Percentiles rank a stretch among this genome's conserved stretches.
These are phyloP conservation scores for Sesia bembeciformis DNA, from an alignment of 2,888 invertebrate genomes.

Conservation along the genomic window DNA sequence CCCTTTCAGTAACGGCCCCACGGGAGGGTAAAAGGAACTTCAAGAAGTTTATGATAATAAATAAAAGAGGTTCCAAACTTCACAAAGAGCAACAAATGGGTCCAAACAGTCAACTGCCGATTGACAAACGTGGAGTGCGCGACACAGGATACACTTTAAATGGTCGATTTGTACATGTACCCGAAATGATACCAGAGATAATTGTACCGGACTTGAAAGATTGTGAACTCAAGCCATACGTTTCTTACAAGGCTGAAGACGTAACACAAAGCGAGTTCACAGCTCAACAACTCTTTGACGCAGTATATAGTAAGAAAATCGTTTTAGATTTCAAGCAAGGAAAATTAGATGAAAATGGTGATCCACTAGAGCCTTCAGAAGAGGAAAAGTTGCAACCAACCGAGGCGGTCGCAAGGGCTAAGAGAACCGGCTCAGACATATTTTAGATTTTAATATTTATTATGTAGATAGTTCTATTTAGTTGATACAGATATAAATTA, in stretches of 20 bases:
- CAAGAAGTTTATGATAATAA: slow-evolving; percentile 82
- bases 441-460: slow-evolving; percentile 52
- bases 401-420: slow-evolving; percentile 80
- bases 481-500: too few species aligned
- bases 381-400: slow-evolving; percentile 82
- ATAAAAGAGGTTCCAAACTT: slow-evolving; percentile 82
- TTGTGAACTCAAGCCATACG: slow-evolving; percentile 94
- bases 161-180: slow-evolving; percentile 76
- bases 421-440: slow-evolving; percentile 87
- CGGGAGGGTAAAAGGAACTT: slow-evolving; percentile 86
- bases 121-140: slow-evolving; percentile 82
- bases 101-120: slow-evolving; percentile 77
- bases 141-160: slow-evolving; percentile 74
- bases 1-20: slow-evolving; percentile 46
- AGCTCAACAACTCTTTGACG: slow-evolving; percentile 86
- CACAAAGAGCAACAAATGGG: slow-evolving; percentile 77
- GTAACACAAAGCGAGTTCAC: slow-evolving; percentile 88
- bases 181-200: slow-evolving; percentile 93
- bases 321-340: slow-evolving; percentile 80
- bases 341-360: slow-evolving; percentile 80
- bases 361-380: slow-evolving; percentile 80
- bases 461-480: too few species aligned
- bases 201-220: slow-evolving; percentile 91
- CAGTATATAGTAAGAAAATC: slow-evolving; percentile 86
- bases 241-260: slow-evolving; percentile 87